These are phyloP conservation scores for Etheostoma spectabile DNA, from an alignment of 2,113 vertebrate genomes.

Conservation along the genomic window DNA sequence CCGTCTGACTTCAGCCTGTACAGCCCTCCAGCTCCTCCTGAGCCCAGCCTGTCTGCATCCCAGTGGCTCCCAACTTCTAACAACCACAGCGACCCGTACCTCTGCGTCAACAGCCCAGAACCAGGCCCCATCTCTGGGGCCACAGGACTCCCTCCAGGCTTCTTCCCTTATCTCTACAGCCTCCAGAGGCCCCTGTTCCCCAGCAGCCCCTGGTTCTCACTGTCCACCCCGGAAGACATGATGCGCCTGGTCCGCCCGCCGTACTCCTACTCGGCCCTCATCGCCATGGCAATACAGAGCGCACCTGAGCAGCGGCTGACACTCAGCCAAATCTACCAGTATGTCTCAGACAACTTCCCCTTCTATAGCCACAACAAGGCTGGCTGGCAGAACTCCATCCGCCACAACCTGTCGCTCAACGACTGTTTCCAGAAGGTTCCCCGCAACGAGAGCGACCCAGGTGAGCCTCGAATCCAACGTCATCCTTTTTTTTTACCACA, in stretches of 20 bases:
- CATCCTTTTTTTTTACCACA: not conserved
- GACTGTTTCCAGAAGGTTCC: conserved; percentile 95
- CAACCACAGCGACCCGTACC: conserved; percentile 80
- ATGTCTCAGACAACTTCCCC: conserved; percentile 93
- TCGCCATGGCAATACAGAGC: conserved; percentile 96
- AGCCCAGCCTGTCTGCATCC: conserved; percentile 81
- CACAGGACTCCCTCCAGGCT: not conserved
- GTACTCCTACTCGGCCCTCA: conserved; percentile 96
- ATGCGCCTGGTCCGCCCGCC: conserved; percentile 93
- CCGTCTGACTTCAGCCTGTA: conserved; percentile 91
- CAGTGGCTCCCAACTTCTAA: conserved; percentile 77
- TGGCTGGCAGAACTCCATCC: conserved; percentile 94
- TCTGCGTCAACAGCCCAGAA: conserved; percentile 84
- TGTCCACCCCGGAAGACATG: conserved; percentile 88
- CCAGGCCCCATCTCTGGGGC: conserved; percentile 61
- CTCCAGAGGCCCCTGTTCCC: conserved; percentile 84
- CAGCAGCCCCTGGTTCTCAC: conserved; percentile 85
- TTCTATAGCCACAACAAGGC: conserved; percentile 95
- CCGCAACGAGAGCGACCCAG: conserved; percentile 90
- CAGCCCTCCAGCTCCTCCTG: conserved; percentile 84
- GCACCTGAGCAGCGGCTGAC: conserved; percentile 91
- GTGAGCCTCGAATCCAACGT: conserved; percentile 71
- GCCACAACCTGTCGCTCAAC: conserved; percentile 92
- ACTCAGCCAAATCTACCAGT: conserved; percentile 96
- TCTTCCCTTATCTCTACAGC: conserved; percentile 84